A percentile compares a stretch with the other conserved stretches of the same genome.
Conservation (phyloP, 2,888 invertebrate genomes). For the Prosapia bicincta region DNA sequence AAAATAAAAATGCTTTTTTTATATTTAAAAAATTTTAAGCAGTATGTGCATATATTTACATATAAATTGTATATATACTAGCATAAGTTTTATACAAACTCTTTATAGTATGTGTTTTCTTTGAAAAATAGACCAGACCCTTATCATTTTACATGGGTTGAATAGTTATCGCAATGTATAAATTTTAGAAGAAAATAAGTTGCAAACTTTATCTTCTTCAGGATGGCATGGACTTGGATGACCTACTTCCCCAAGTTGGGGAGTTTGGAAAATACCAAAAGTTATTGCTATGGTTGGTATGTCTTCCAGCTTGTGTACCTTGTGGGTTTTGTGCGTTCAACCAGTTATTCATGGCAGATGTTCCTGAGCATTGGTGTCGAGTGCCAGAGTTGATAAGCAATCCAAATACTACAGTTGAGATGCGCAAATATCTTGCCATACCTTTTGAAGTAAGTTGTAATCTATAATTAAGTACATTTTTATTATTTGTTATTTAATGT, state of each 20-base stretch:
- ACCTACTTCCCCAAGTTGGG: constrained; percentile 78
- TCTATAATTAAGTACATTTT: too few species aligned
- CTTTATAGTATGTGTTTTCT: too few species aligned
- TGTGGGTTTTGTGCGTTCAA: constrained; percentile 92
- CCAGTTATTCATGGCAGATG: constrained; percentile 87
- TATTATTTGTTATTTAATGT: too few species aligned
- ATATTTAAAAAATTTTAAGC: too few species aligned
- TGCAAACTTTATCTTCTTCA: constrained; percentile 35
- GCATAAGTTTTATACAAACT: too few species aligned
- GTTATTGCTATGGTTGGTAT: constrained; percentile 77
- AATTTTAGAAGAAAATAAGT: not conserved
- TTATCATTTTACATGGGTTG: not conserved
- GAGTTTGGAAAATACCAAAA: constrained; percentile 90
- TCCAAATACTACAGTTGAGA: constrained; percentile 53
- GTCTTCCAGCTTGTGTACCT: constrained; percentile 84
- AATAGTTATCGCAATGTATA: not conserved
- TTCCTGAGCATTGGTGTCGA: constrained; percentile 82
- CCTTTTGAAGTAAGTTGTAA: constrained; percentile 55
- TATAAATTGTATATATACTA: too few species aligned
- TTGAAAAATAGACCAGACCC: not conserved
- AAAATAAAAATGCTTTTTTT: too few species aligned
- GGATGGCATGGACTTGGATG: constrained; percentile 75
- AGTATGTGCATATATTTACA: too few species aligned
- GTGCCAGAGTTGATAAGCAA: constrained; percentile 59
- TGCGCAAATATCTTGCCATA: constrained; percentile 62